phyloP scores from a whole-genome alignment of 2,888 invertebrate genomes.

The Paralinhomoeus sp. region DNA sequence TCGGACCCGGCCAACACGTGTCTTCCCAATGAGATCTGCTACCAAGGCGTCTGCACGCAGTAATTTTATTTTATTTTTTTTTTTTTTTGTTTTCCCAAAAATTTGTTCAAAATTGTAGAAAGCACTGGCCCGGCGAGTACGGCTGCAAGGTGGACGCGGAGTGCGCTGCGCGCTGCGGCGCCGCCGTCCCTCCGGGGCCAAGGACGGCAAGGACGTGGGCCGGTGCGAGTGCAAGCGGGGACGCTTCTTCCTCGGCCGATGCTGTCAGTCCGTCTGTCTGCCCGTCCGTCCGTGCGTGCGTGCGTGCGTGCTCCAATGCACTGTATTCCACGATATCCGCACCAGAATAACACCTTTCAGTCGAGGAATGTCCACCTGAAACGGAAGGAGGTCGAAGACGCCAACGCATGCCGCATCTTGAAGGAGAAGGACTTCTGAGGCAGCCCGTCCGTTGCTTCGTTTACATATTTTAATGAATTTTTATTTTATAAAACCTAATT shows the following conservation, averaged over 20 bases:
- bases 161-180: constrained; percentile 16
- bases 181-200: constrained; percentile 16
- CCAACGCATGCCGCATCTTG: constrained; percentile 17
- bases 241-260: constrained; percentile 18
- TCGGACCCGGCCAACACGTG: constrained; percentile 19
- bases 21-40: constrained; percentile 20
- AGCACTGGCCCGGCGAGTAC: constrained; percentile 22
- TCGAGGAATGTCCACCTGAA: constrained; percentile 16
- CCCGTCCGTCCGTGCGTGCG: no score
- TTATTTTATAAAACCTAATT: no score
- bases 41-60: constrained; percentile 19
- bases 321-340: background rate
- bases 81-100: no score
- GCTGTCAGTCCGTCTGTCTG: constrained; percentile 18
- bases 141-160: constrained; percentile 17
- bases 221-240: constrained; percentile 20
- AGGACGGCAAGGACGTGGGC: constrained; percentile 16
- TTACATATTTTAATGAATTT: no score
- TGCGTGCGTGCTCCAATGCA: no score
- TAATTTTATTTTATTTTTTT: no score
- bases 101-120: constrained; percentile 13
- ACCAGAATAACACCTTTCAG: constrained; percentile 8
- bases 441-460: constrained; percentile 8
- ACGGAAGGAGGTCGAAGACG: constrained; percentile 12
- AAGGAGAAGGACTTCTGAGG: constrained; percentile 20